These are phyloP conservation scores for Pelodytes ibericus DNA, from an alignment of 2,797 vertebrate species.

Conservation along the genomic window DNA sequence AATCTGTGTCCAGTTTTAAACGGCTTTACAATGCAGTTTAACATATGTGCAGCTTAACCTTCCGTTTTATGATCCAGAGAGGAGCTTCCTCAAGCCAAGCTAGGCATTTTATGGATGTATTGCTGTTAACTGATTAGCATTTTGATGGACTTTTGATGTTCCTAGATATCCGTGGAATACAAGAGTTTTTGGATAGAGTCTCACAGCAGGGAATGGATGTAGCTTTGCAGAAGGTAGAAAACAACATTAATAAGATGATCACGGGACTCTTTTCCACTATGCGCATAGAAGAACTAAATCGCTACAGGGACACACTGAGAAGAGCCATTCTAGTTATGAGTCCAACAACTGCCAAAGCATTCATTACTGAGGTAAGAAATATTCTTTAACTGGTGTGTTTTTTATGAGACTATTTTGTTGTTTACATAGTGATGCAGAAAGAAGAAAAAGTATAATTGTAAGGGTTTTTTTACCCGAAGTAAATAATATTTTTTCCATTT, in stretches of 20 bases:
- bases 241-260: constrained; percentile 99
- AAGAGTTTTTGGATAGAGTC: constrained; percentile 94
- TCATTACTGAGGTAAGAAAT: constrained; percentile 89
- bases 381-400: background rate
- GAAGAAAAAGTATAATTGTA: too few relatives aligned
- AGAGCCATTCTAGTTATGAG: constrained; percentile 96
- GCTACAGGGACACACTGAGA: constrained; percentile 92
- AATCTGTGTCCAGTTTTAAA: constrained; percentile 48
- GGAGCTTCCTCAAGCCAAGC: constrained; percentile 44
- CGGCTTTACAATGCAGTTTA: constrained; percentile 26
- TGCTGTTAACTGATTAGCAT: constrained; percentile 58
- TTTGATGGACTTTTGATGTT: constrained; percentile 66
- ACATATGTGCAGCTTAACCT: constrained; percentile 55
- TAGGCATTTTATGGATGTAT: constrained; percentile 52
- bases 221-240: constrained; percentile 96
- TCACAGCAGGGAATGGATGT: constrained; percentile 98
- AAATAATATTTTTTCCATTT: too few relatives aligned
- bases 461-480: too few relatives aligned
- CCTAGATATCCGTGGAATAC: constrained; percentile 95
- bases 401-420: background rate
- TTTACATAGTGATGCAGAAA: background rate
- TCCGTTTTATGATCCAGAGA: constrained; percentile 34
- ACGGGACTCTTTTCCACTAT: constrained; percentile 92
- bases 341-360: constrained; percentile 91
- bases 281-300: constrained; percentile 94